Conservation (phyloP, 2,797 vertebrate species). For the Argyrosomus regius region DNA sequence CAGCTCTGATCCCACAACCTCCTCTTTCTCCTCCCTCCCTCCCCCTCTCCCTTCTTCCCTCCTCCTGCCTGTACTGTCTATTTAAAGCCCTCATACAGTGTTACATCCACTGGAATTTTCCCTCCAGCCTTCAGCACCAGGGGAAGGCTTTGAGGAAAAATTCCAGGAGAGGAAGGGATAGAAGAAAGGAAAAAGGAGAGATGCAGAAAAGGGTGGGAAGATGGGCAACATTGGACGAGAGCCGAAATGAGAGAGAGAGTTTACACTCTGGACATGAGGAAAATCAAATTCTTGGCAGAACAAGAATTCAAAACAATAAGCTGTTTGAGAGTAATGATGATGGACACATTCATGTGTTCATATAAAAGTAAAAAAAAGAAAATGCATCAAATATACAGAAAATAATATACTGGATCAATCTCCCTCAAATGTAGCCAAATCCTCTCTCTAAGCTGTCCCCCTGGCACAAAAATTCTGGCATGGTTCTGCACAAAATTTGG, state of each 20-base stretch:
- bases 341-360: background rate
- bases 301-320: background rate
- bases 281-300: background rate
- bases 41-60: background rate
- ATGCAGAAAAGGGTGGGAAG: slow-evolving; percentile 8
- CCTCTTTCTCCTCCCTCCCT: background rate
- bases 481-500: no score
- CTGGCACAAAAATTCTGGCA: no score
- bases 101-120: slow-evolving; percentile 38
- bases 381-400: no score
- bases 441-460: no score
- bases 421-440: no score
- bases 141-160: slow-evolving; percentile 7
- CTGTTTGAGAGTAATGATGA: background rate
- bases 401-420: no score
- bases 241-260: background rate
- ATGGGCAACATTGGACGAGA: background rate
- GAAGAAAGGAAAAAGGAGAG: slow-evolving; percentile 1
- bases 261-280: background rate
- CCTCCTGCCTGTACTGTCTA: slow-evolving; percentile 35
- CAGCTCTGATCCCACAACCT: background rate
- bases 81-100: slow-evolving; percentile 64
- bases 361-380: background rate
- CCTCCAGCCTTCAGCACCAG: background rate
- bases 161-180: background rate